phyloP scores from a whole-genome alignment of 2,113 vertebrate species.

The Corythaixoides concolor region DNA sequence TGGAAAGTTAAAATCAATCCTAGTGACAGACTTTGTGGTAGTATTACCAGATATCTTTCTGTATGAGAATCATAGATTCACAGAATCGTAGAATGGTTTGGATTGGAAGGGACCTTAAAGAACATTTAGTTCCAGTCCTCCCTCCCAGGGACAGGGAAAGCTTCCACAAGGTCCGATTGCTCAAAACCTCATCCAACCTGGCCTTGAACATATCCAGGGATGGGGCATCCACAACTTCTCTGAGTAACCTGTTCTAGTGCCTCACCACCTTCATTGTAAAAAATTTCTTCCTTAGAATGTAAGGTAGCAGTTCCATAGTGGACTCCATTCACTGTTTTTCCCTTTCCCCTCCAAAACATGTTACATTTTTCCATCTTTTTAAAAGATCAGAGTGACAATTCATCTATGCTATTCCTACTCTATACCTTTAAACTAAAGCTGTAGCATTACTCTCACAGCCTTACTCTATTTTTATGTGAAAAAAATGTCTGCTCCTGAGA shows the following conservation, averaged over 20 bases:
- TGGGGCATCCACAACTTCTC: too few species aligned
- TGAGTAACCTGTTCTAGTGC: too few species aligned
- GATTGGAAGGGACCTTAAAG: too few species aligned
- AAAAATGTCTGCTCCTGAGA: background rate
- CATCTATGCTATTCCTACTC: background rate
- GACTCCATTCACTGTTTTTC: background rate
- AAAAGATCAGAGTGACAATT: background rate
- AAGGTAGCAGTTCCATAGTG: background rate
- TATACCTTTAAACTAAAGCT: background rate
- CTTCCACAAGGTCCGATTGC: too few species aligned
- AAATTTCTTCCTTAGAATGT: background rate
- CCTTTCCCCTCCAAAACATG: background rate
- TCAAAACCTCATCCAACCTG: too few species aligned
- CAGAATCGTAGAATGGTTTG: too few species aligned
- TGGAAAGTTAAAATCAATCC: background rate
- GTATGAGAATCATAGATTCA: background rate
- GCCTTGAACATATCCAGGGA: too few species aligned
- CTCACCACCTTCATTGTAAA: too few species aligned
- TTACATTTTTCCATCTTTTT: background rate
- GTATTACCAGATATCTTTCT: background rate
- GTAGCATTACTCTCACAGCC: background rate
- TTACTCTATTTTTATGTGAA: background rate
- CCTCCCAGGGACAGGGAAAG: too few species aligned
- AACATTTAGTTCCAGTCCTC: too few species aligned
- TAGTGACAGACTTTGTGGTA: background rate